Evolutionary conservation across 2,888 invertebrate genomes (phyloP).

Genomic region (Conomelus anceps): DNA sequence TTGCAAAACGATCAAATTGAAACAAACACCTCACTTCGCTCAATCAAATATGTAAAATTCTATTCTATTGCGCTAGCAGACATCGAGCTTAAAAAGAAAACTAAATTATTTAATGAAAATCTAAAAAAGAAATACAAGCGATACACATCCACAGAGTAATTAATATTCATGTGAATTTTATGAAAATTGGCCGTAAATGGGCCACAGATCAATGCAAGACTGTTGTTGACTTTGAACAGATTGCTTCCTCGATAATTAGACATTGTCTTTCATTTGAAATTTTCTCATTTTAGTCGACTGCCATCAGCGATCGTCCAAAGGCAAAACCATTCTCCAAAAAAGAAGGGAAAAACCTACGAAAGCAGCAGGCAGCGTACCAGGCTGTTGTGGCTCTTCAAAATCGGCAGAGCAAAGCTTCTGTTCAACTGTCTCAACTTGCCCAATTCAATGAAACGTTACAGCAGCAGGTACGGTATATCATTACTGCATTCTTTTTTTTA

Average conservation of each 20-base stretch:
- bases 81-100: too few species aligned
- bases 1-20: too few species aligned
- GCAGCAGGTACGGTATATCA: conserved; percentile 38
- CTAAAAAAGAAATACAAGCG: too few species aligned
- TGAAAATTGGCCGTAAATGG: too few species aligned
- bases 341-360: conserved; percentile 66
- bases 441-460: conserved; percentile 43
- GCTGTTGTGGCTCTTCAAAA: conserved; percentile 38
- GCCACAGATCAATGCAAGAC: too few species aligned
- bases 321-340: conserved; percentile 75
- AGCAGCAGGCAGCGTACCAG: conserved; percentile 39
- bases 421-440: conserved; percentile 20
- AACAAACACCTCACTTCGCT: too few species aligned
- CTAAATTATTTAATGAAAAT: too few species aligned
- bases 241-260: not conserved
- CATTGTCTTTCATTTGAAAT: not conserved
- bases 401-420: conserved; percentile 34
- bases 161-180: too few species aligned
- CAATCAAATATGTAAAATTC: too few species aligned
- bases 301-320: conserved; percentile 77
- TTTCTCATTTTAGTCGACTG: conserved; percentile 50
- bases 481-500: not conserved
- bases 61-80: too few species aligned
- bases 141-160: too few species aligned
- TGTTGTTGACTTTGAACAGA: too few species aligned